Evolutionary conservation across 2,888 invertebrate species (phyloP).

Genomic region (Xestoiulus laeticollis): DNA sequence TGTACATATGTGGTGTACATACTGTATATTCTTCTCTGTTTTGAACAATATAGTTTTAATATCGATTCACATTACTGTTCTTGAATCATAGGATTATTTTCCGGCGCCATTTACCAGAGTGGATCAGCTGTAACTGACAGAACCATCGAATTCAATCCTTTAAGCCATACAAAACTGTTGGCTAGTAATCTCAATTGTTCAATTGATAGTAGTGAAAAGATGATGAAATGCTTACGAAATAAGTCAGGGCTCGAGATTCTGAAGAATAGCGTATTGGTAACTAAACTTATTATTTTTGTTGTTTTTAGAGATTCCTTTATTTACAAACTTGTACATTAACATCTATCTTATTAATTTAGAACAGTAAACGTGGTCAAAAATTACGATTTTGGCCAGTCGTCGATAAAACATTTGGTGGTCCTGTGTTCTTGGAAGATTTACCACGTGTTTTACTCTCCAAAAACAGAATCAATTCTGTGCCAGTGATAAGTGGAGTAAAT

Average conservation of each 20-base stretch:
- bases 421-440: neutral
- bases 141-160: neutral
- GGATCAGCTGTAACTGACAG: neutral
- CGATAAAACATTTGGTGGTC: neutral
- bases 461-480: neutral
- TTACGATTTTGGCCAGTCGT: neutral
- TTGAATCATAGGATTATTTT: slow-evolving; percentile 46
- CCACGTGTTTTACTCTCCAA: neutral
- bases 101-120: slow-evolving; percentile 50
- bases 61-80: neutral
- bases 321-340: neutral
- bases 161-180: neutral
- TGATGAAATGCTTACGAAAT: slow-evolving; percentile 11
- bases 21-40: too few relatives aligned
- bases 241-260: neutral
- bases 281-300: neutral
- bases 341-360: neutral
- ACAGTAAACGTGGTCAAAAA: neutral
- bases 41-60: too few relatives aligned
- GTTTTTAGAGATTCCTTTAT: neutral
- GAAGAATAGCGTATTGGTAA: neutral
- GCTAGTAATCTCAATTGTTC: neutral
- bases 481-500: neutral
- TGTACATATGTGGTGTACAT: too few relatives aligned
- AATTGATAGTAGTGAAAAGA: neutral